Base-by-base conservation (phyloP, 2,888 invertebrate species). In the Tyria jacobaeae region DNA sequence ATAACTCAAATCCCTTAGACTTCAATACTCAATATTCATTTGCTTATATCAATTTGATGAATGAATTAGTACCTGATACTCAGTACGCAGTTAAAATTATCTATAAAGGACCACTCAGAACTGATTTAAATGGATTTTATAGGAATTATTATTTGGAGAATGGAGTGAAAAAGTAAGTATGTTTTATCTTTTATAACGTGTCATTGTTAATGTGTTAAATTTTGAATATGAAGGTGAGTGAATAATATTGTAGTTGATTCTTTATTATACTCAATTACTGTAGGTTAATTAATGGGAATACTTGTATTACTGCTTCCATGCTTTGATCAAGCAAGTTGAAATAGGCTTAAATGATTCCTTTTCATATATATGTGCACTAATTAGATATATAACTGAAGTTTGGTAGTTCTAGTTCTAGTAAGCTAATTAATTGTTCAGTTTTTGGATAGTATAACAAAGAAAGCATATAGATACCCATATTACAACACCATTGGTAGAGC, bases 51-150 rank as follows among this genome's bases (percentile, higher is more conserved):
- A 86, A 90, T 68, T 81, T 96, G 53, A 76, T 75, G 52, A 73
- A 72, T 2, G 76, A 82, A 21, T 76, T 96, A 15, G 66, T 79
- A 53, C 76, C 76, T 1, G 91, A 89, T 1, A 74, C 80, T 3
- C 80, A 81, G 6, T 95, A 96, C 73, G 79, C 74, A 1, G 77
- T 96, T 50, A 85, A 80, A 21, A 95, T 96, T 68, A 70, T 78
- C 0, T 96, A 95, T 71, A 86, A 72, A 0, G 96, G 96, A 2
- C 84, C 87, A 0, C 92, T 96, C 35, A 94, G 95, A 72, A 84
- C 89, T 1, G 94, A 94, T 64, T 86, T 95, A 68, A 90, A 83
- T 60, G 96, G 96, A 57, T 96, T 96, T 73, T 96, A 96, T 76
- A 94, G 94, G 60, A 96, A 95, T 74, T 94, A 93, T 47, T 96